phyloP scores from a whole-genome alignment of 2,888 invertebrate genomes.

The Microctonus hyperodae region DNA sequence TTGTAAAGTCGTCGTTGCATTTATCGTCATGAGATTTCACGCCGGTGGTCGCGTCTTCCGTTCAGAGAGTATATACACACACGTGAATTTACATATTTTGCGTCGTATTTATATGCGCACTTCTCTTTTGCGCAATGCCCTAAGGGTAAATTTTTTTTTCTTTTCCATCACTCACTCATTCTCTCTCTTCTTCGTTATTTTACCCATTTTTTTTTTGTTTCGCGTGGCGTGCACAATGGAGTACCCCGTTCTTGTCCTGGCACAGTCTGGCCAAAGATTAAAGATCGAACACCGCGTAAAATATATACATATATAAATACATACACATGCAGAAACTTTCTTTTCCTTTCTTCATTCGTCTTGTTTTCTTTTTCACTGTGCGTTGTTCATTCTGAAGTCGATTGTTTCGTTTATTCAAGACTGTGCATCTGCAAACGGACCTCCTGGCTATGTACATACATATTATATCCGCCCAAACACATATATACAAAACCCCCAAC shows the following conservation, averaged over 20 bases:
- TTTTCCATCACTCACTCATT: constrained; percentile 20
- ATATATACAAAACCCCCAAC: not conserved
- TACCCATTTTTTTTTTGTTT: constrained; percentile 11
- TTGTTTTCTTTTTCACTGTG: not conserved
- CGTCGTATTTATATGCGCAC: not conserved
- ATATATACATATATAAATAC: not conserved
- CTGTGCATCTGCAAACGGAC: not conserved
- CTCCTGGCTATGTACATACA: not conserved
- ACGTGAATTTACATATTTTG: constrained; percentile 20
- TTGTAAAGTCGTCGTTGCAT: constrained; percentile 34
- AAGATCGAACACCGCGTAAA: constrained; percentile 30
- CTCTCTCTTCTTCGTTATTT: constrained; percentile 29
- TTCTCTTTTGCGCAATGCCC: constrained; percentile 27
- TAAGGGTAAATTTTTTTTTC: constrained; percentile 22
- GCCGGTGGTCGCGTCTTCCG: constrained; percentile 41
- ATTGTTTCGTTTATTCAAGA: constrained; percentile 24
- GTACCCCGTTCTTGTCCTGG: not conserved
- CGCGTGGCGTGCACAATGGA: constrained; percentile 18
- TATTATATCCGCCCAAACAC: not conserved
- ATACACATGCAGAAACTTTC: not conserved
- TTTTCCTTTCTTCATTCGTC: constrained; percentile 21
- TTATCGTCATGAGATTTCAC: constrained; percentile 50
- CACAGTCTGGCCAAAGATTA: constrained; percentile 25
- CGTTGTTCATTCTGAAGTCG: not conserved
- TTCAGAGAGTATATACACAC: constrained; percentile 4